Percentiles rank a stretch among this genome's conserved stretches.
These are phyloP conservation scores for Sebastiscus tertius DNA, from an alignment of 2,797 vertebrate genomes.

Conservation along the genomic window DNA sequence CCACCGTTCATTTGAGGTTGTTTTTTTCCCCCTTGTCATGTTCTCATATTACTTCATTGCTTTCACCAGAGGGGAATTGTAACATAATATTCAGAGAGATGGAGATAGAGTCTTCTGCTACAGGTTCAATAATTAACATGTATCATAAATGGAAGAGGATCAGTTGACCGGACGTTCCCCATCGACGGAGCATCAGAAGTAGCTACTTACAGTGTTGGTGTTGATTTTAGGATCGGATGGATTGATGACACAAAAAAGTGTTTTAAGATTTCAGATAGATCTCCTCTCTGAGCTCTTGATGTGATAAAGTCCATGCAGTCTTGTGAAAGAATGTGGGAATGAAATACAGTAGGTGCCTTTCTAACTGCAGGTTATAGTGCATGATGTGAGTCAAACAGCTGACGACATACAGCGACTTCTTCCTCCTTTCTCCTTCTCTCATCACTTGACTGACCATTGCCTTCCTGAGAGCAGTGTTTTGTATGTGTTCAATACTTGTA, in stretches of 20 bases:
- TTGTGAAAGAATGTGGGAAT: constrained; percentile 23
- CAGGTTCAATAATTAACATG: not conserved
- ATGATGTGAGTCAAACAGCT: constrained; percentile 52
- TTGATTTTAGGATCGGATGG: not conserved
- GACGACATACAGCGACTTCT: constrained; percentile 4
- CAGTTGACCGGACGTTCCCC: not conserved
- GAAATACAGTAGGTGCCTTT: constrained; percentile 77
- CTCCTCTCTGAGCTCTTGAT: constrained; percentile 1
- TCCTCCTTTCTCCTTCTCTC: not conserved
- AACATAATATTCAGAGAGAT: not conserved
- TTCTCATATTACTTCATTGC: constrained; percentile 1
- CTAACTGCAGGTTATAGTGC: constrained; percentile 63
- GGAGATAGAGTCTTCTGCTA: not conserved
- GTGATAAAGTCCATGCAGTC: constrained; percentile 9
- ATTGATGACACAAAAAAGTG: not conserved
- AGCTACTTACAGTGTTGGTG: not conserved
- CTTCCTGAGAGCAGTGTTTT: constrained; percentile 45
- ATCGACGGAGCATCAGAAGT: not conserved
- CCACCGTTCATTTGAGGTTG: not conserved
- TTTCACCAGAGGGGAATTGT: not conserved
- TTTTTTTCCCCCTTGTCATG: not conserved
- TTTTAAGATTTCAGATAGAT: not conserved
- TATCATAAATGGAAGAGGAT: not conserved
- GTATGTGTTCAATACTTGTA: constrained; percentile 50
- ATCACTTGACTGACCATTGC: constrained; percentile 31